Conservation (phyloP, 2,888 invertebrate genomes). For the Serripes groenlandicus region DNA sequence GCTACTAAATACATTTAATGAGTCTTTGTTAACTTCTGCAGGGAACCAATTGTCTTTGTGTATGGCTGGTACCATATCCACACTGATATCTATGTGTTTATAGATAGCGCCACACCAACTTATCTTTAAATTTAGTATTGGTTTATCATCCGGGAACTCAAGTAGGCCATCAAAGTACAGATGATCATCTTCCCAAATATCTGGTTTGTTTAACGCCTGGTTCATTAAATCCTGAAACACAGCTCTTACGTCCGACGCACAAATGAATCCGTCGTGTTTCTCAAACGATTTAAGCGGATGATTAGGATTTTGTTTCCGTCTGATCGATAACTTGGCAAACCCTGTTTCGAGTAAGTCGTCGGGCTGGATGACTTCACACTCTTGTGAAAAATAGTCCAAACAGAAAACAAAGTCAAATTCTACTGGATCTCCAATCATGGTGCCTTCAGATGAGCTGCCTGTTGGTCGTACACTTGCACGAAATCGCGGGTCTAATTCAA, state of each 20-base stretch:
- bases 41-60: slow-evolving; percentile 28
- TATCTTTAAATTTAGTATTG: slow-evolving; percentile 36
- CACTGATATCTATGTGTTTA: slow-evolving; percentile 25
- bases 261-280: slow-evolving; percentile 20
- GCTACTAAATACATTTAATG: neutral
- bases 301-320: neutral
- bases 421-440: slow-evolving; percentile 43
- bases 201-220: slow-evolving; percentile 21
- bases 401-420: slow-evolving; percentile 55
- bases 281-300: slow-evolving; percentile 19
- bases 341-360: slow-evolving; percentile 35
- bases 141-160: slow-evolving; percentile 46
- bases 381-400: slow-evolving; percentile 30
- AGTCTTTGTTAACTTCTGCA: slow-evolving; percentile 3
- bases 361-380: slow-evolving; percentile 36
- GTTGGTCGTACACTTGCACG: slow-evolving; percentile 35
- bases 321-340: slow-evolving; percentile 24
- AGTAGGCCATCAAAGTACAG: slow-evolving; percentile 54
- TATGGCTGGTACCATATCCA: slow-evolving; percentile 50
- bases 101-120: slow-evolving; percentile 36
- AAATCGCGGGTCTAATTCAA: slow-evolving; percentile 34
- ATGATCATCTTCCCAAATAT: slow-evolving; percentile 29
- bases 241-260: slow-evolving; percentile 18
- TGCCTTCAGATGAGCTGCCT: slow-evolving; percentile 52
- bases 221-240: slow-evolving; percentile 42